A percentile compares a stretch with the other conserved stretches of the same genome.
Evolutionary conservation across 2,113 vertebrate genomes (phyloP).

Genomic region (Micronycteris hirsuta): DNA sequence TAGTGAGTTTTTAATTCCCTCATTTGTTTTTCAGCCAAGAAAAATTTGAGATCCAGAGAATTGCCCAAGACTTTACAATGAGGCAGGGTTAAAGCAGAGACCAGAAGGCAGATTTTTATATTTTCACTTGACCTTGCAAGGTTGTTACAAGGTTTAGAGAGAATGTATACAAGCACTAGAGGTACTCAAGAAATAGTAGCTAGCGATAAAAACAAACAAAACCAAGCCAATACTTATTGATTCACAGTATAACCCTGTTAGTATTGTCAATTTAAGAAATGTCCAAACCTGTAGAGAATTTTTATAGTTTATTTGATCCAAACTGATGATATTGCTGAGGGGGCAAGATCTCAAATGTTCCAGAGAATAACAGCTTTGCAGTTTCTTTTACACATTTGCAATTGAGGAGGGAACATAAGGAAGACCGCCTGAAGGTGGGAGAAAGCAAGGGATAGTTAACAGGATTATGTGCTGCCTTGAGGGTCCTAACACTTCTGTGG

Average conservation of each 20-base stretch:
- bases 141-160: background rate
- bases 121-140: background rate
- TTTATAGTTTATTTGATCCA: background rate
- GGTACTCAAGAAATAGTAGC: background rate
- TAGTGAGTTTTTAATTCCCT: background rate
- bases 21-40: background rate
- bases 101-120: background rate
- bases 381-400: background rate
- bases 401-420: background rate
- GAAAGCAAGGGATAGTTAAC: background rate
- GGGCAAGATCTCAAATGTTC: background rate
- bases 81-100: background rate
- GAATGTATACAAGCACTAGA: background rate
- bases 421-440: background rate
- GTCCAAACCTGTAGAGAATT: background rate
- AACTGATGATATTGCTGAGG: background rate
- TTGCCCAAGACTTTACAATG: background rate
- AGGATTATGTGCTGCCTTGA: background rate
- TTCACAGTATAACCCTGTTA: background rate
- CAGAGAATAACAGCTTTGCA: background rate
- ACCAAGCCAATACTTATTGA: background rate
- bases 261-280: background rate
- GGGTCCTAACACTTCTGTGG: background rate
- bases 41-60: background rate
- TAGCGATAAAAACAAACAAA: background rate